Evolutionary conservation across 2,797 vertebrate species (phyloP), one percentile per base, ranked within the genome.

Genomic region (Sebastes wilsoni): DNA sequence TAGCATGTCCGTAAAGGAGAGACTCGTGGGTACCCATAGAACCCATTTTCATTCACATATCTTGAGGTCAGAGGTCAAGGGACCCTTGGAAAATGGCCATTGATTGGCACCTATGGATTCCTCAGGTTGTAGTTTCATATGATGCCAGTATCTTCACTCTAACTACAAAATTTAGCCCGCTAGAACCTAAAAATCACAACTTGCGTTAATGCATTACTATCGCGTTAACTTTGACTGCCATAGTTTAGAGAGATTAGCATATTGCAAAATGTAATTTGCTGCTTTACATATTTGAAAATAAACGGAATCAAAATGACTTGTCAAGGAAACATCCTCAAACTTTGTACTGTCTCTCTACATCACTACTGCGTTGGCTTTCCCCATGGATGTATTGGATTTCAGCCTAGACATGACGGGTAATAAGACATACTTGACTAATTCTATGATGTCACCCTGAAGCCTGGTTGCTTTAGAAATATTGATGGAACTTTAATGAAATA

Each of bases 141-240:
- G 14, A 42, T 42, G 14, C 38, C 38, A 42, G 14, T 42, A 42
- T 42, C 14, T 42, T 42, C 14, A 42, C 38, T 42, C 14, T 42
- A 42, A 0, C 14, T 42, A 0, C 1, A 42, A 3, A 1, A 42
- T 6, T 42, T 1, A 1, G 2, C 38, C 0, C 1, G 13, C 14
- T 42, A 42, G 5, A 16, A 42, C 38, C 38, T 42, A 42, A 42
- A 42, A 42, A 1, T 42, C 38, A 16, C 38, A 42, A 42, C 0
- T 16, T 42, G 38, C 1, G 14, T 42, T 16, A 42, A 42, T 16
- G 36, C 34, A 1, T 34, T 42, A 42, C 0, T 16, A 42, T 42
- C 6, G 38, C 0, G 14, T 42, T 16, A 42, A 16, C 38, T 42
- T 42, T 42, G 14, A 42, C 38, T 0, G 38, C 38, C 38, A 0